phyloP scores from a whole-genome alignment of 2,888 invertebrate genomes.

The Diogma glabrata region DNA sequence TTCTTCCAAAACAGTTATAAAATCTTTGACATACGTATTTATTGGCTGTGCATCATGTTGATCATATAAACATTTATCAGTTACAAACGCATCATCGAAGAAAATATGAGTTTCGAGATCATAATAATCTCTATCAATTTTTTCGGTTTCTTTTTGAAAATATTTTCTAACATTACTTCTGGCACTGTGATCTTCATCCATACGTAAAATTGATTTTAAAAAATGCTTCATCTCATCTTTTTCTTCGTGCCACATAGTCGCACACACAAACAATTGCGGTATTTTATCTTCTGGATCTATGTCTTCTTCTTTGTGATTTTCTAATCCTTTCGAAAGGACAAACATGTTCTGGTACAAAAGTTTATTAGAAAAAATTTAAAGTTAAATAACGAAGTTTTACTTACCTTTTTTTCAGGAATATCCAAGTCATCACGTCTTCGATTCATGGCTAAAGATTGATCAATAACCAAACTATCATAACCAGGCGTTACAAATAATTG shows the following conservation, averaged over 20 bases:
- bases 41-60: conserved; percentile 54
- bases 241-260: conserved; percentile 94
- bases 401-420: conserved; percentile 37
- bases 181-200: conserved; percentile 87
- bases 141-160: conserved; percentile 42
- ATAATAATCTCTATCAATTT: conserved; percentile 71
- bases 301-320: not conserved
- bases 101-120: conserved; percentile 76
- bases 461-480: conserved; percentile 71
- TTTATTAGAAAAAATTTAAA: conserved; percentile 24
- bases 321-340: no score
- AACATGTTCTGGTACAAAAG: no score
- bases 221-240: conserved; percentile 84
- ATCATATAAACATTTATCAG: conserved; percentile 36
- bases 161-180: conserved; percentile 70
- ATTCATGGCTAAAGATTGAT: conserved; percentile 75
- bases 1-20: conserved; percentile 60
- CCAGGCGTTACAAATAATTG: conserved; percentile 73
- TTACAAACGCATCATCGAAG: conserved; percentile 75
- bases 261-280: conserved; percentile 47
- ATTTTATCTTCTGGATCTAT: not conserved
- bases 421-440: conserved; percentile 57
- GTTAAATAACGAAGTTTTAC: no score
- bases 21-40: conserved; percentile 67
- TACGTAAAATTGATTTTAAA: conserved; percentile 73